phyloP scores from a whole-genome alignment of 2,113 vertebrate genomes.

The Gymnogyps californianus region DNA sequence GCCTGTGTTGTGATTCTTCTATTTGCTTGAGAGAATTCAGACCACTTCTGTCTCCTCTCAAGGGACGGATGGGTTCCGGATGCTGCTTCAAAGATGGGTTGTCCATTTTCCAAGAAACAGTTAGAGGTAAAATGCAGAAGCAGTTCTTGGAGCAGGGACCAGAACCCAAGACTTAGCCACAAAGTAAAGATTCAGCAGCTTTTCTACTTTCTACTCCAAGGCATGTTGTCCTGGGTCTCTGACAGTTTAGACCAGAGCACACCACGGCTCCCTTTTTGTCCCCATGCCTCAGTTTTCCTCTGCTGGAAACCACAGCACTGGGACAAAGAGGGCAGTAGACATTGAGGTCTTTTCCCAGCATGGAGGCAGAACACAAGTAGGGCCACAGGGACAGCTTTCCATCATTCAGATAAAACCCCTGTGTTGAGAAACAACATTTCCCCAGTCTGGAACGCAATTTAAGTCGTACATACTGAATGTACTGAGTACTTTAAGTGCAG shows the following conservation, averaged over 20 bases:
- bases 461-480: not conserved
- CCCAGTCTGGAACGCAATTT: not conserved
- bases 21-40: not conserved
- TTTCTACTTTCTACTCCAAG: not conserved
- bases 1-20: not conserved
- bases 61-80: not conserved
- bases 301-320: not conserved
- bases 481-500: not conserved
- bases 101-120: not conserved
- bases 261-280: accelerated
- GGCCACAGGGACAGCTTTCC: not conserved
- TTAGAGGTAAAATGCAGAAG: not conserved
- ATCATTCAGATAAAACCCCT: not conserved
- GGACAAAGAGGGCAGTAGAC: not conserved
- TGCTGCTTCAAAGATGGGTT: not conserved
- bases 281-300: not conserved
- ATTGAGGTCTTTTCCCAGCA: not conserved
- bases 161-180: not conserved
- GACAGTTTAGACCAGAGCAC: not conserved
- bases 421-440: conserved; percentile 3
- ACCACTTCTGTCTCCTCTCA: not conserved
- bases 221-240: not conserved
- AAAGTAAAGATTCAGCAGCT: not conserved
- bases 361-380: not conserved
- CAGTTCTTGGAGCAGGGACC: not conserved